Evolutionary conservation across 2,113 vertebrate genomes (phyloP), one percentile per base, ranked within the genome.

Genomic region (Periophthalmodon schlosseri): DNA sequence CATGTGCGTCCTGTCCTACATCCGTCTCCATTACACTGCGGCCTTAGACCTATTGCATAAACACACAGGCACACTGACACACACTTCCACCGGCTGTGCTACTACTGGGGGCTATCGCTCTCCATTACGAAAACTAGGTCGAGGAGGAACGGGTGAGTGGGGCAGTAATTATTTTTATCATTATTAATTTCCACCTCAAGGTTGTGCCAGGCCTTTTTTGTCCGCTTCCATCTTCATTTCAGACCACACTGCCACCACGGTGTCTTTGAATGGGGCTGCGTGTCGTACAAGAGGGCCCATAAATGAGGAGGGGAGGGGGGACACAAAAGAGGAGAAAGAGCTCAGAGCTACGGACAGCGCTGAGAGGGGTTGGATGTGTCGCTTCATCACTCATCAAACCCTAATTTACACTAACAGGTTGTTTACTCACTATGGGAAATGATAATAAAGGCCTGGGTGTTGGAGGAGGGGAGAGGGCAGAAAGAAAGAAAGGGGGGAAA

Each of bases 161-260:
- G 92, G 87, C 88, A 92, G 91, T 94, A 93, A 94, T 94, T 94
- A 93, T 94, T 93, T 94, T 94, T 93, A 94, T 93, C 92, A 91
- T 93, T 93, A 93, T 92, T 94, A 93, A 93, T 93, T 93, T 93
- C 90, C 84, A 91, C 92, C 91, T 93, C 91, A 93, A 94, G 93
- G 92, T 92, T 94, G 83, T 75, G 20, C 88, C 72, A 63, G 87
- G 89, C 88, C 86, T 89, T 93, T 44, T 91, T 91, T 93, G 93
- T 91, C 91, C 68, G 70, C 87, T 91, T 91, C 90, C 89, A 87
- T 92, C 86, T 91, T 89, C 87, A 87, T 91, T 91, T 82, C 66
- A 90, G 61, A 84, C 87, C 86, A 73, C 78, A 86, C 66, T 76
- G 77, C 77, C 57, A 81, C 73, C 36, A 15, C 60, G 79, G 47